Evolutionary conservation across 2,888 invertebrate species (phyloP), one percentile per base, ranked within the genome.

Genomic region (Tortricodes alternella): DNA sequence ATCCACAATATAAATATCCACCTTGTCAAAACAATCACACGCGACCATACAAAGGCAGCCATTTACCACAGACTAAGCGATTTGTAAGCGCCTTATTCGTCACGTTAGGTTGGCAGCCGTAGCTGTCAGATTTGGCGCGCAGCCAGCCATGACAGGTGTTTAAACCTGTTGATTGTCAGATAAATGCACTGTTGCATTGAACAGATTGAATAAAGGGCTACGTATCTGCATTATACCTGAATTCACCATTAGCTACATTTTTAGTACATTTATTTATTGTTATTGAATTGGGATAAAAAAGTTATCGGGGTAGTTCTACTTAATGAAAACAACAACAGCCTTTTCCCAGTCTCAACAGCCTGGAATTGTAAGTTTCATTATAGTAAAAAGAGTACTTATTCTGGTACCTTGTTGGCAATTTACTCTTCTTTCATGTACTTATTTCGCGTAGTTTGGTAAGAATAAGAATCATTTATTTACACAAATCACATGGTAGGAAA

Each of bases 81-180:
- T 49, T 51, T 29, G 61, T 62, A 66, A 69, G 66, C 59, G 65
- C 60, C 56, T 63, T 59, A 61, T 62, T 48, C 35, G 59, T 63
- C 49, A 46, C 61, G 63, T 46, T 21, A 32, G 38, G 61, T 60
- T 62, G 57, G 59, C 60, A 62, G 64, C 74, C 68, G 70, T 74
- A 46, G 64, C 68, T 71, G 74, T 78, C 71, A 72, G 63, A 68
- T 73, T 75, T 82, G 82, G 82, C 81, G 70, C 68, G 46, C 64
- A 65, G 80, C 82, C 82, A 82, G 64, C 62, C 46, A 57, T 71
- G 70, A 68, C 69, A 67, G 67, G 62, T 64, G 67, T 70, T 70
- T 65, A 62, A 61, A 81, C 82, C 76, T 83, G 83, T 82, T 80
- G 81, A 73, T 62, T 62, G 41, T 27, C 8, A 16, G 27, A 44